These are phyloP conservation scores for Drosophila auraria DNA, from an alignment of 1,140 invertebrate genomes.

Conservation along the genomic window DNA sequence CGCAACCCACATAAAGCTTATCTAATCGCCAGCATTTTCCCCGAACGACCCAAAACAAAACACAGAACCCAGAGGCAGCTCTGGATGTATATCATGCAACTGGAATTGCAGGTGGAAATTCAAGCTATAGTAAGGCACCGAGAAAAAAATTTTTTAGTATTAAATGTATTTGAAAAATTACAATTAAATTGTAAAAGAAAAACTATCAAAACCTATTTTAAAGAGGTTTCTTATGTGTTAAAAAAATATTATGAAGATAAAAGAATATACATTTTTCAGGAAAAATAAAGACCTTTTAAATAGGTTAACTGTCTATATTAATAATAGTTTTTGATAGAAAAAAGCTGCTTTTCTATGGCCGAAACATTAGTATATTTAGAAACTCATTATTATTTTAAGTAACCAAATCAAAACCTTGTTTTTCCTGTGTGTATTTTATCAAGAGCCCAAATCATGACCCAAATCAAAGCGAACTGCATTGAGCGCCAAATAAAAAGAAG, in stretches of 20 bases:
- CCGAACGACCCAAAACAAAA: slow-evolving; percentile 52
- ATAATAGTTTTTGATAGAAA: no score
- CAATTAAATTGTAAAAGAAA: background rate
- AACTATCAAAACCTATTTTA: no score
- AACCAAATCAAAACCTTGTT: no score
- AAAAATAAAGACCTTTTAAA: no score
- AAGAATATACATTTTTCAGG: no score
- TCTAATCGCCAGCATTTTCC: slow-evolving; percentile 63
- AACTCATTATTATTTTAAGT: no score
- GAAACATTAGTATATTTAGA: no score
- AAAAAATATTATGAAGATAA: no score
- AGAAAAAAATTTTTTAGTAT: background rate
- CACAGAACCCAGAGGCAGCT: slow-evolving; percentile 39
- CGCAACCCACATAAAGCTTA: slow-evolving; percentile 52
- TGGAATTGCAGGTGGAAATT: slow-evolving; percentile 30
- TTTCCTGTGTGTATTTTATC: slow-evolving; percentile 50
- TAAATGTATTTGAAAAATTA: background rate
- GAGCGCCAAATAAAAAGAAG: slow-evolving; percentile 49
- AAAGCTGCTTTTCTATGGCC: no score
- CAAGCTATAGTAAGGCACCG: background rate
- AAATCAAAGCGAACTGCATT: slow-evolving; percentile 65
- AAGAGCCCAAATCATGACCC: slow-evolving; percentile 54
- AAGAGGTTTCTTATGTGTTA: no score
- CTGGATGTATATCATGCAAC: slow-evolving; percentile 35
- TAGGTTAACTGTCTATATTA: no score